Conservation (phyloP, 2,888 invertebrate species). For the Athalia cordata region DNA sequence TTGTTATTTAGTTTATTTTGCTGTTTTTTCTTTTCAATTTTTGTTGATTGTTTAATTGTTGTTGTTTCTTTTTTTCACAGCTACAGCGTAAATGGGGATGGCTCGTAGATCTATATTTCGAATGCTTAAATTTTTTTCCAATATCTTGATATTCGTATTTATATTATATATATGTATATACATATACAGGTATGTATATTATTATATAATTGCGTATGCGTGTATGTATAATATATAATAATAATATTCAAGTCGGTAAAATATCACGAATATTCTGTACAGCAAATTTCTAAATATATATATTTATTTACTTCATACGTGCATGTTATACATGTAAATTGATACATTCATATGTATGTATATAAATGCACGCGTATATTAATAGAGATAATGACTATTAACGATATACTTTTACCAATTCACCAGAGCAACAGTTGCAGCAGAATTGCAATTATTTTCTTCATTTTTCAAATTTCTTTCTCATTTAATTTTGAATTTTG, state of each 20-base stretch:
- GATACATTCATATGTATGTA: conserved; percentile 15
- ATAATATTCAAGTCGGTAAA: conserved; percentile 29
- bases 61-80: background rate
- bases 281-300: conserved; percentile 27
- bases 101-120: background rate
- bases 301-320: conserved; percentile 13
- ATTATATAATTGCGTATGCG: background rate
- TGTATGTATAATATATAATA: conserved; percentile 8
- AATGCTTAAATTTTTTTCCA: background rate
- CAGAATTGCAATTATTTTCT: too few relatives aligned
- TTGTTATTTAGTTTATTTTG: too few relatives aligned
- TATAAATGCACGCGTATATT: conserved; percentile 37
- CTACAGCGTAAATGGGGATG: background rate
- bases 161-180: background rate
- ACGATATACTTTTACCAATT: conserved; percentile 46
- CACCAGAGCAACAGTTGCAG: conserved; percentile 64
- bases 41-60: background rate
- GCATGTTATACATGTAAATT: conserved; percentile 20
- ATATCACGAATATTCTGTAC: conserved; percentile 42
- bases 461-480: too few relatives aligned
- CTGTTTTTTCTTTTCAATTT: background rate
- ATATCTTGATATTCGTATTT: conserved; percentile 29
- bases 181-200: background rate
- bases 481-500: too few relatives aligned
- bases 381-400: conserved; percentile 17